Conservation (phyloP, 2,888 invertebrate species). For the Eristalis pertinax region DNA sequence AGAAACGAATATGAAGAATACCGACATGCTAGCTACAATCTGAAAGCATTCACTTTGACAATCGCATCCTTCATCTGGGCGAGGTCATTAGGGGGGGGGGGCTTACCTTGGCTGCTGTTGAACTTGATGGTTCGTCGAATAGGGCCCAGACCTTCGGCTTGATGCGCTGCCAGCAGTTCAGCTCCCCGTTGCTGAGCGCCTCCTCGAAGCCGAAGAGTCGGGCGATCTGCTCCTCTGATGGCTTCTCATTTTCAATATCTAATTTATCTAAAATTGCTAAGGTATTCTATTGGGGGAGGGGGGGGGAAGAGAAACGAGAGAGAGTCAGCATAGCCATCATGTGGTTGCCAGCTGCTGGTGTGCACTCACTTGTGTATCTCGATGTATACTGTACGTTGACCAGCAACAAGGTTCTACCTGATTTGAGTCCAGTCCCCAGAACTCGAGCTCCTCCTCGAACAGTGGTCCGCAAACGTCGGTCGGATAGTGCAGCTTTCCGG, state of each 20-base stretch:
- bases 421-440: conserved; percentile 98
- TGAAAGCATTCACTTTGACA: conserved; percentile 83
- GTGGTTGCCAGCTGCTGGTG: neutral
- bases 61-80: too few relatives aligned
- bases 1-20: conserved; percentile 98
- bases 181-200: conserved; percentile 89
- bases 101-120: conserved; percentile 94
- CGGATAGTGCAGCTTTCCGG: conserved; percentile 96
- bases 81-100: conserved; percentile 60
- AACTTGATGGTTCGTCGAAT: conserved; percentile 98
- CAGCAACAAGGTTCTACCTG: conserved; percentile 99
- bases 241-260: conserved; percentile 96
- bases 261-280: conserved; percentile 96
- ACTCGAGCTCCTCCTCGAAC: conserved; percentile 97
- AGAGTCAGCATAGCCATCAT: too few relatives aligned
- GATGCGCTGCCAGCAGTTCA: conserved; percentile 93
- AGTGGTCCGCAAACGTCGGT: conserved; percentile 98
- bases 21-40: conserved; percentile 95
- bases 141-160: conserved; percentile 97
- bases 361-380: conserved; percentile 88
- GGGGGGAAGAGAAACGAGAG: neutral
- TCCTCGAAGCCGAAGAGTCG: conserved; percentile 95
- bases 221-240: conserved; percentile 95
- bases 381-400: conserved; percentile 96
- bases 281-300: conserved; percentile 87